Percentiles rank a stretch among this genome's conserved stretches.
phyloP scores from a whole-genome alignment of 2,888 invertebrate genomes.

The Monoplex corrugatus region DNA sequence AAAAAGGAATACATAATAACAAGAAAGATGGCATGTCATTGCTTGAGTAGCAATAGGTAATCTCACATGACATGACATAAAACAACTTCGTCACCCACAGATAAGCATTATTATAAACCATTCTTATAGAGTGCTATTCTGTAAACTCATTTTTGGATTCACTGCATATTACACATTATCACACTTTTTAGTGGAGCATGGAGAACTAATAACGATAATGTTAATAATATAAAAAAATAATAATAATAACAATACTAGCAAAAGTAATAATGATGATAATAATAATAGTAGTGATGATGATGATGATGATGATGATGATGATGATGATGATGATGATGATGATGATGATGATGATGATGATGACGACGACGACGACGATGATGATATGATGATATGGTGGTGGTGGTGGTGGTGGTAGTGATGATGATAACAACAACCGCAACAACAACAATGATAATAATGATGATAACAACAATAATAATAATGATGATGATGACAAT shows the following conservation, averaged over 20 bases:
- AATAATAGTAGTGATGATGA: slow-evolving; percentile 5
- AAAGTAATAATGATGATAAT: neutral
- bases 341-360: neutral
- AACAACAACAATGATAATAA: neutral
- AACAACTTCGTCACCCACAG: too few relatives aligned
- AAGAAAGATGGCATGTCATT: too few relatives aligned
- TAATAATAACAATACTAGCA: too few relatives aligned
- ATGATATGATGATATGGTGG: neutral
- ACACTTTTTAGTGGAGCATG: too few relatives aligned
- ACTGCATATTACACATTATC: too few relatives aligned
- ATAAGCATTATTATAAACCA: too few relatives aligned
- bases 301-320: slow-evolving; percentile 20
- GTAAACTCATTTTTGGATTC: too few relatives aligned
- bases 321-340: neutral
- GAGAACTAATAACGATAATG: too few relatives aligned
- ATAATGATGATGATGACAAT: neutral
- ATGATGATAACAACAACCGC: neutral
- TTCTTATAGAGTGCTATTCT: too few relatives aligned
- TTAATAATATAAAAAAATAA: too few relatives aligned
- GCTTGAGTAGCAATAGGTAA: too few relatives aligned
- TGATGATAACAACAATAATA: neutral
- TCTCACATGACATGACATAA: neutral
- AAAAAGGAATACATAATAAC: too few relatives aligned
- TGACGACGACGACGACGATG: neutral
- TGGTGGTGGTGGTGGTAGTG: neutral